A percentile compares a stretch with the other conserved stretches of the same genome.
phyloP scores from a whole-genome alignment of 2,113 vertebrate species.

The Cyprinodon variegatus region DNA sequence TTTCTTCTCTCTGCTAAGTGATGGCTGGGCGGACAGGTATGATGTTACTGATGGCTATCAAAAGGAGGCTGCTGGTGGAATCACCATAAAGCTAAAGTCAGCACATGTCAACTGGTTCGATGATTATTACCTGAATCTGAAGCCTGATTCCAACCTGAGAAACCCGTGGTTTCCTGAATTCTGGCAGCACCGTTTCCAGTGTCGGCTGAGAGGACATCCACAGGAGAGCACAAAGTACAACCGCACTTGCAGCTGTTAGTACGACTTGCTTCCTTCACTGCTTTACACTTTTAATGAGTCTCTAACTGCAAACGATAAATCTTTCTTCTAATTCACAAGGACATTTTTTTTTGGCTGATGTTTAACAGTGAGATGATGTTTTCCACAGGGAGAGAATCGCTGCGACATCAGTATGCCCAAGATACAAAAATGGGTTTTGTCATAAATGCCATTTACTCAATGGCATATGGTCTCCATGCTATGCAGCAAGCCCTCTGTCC shows the following conservation, averaged over 20 bases:
- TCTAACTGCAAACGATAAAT: neutral
- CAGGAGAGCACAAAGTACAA: slow-evolving; percentile 91
- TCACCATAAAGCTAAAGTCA: slow-evolving; percentile 98
- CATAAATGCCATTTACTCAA: slow-evolving; percentile 97
- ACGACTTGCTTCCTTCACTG: neutral
- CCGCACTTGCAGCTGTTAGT: slow-evolving; percentile 94
- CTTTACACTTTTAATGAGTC: neutral
- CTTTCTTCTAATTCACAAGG: neutral
- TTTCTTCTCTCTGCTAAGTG: slow-evolving; percentile 74
- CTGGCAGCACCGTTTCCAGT: slow-evolving; percentile 97
- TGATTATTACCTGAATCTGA: slow-evolving; percentile 94
- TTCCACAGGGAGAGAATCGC: slow-evolving; percentile 86
- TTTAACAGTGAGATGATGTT: slow-evolving; percentile 21
- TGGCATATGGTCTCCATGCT: slow-evolving; percentile 95
- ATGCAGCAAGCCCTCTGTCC: slow-evolving; percentile 93
- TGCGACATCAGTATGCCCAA: slow-evolving; percentile 91
- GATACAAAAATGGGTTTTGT: slow-evolving; percentile 99
- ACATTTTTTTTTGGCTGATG: neutral
- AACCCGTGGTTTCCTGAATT: slow-evolving; percentile 99
- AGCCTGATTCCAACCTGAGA: slow-evolving; percentile 89
- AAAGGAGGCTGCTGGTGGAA: slow-evolving; percentile 92
- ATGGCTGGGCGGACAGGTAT: slow-evolving; percentile 97
- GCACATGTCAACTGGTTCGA: slow-evolving; percentile 98
- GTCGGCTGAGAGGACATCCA: slow-evolving; percentile 86
- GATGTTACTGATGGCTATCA: slow-evolving; percentile 96